Evolutionary conservation across 2,888 invertebrate species (phyloP).

Genomic region (Acanthococcus lagerstroemiae): DNA sequence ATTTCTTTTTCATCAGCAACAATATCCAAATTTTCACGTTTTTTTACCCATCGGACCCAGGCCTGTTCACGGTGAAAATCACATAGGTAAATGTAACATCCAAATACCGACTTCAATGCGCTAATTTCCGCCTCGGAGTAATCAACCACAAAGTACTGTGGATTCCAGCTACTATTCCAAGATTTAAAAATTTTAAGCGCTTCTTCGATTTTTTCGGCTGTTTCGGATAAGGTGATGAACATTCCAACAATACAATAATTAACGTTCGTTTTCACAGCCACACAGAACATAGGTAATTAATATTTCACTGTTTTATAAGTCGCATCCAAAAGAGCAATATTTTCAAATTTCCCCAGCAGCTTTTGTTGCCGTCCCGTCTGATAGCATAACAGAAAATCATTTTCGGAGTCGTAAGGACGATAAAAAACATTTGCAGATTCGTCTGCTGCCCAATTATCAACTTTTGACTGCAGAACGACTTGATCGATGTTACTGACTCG

Average conservation of each 20-base stretch:
- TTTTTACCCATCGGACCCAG: background rate
- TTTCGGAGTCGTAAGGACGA: background rate
- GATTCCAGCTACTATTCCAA: background rate
- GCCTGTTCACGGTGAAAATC: background rate
- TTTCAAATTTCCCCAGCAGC: background rate
- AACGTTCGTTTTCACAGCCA: background rate
- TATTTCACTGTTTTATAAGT: background rate
- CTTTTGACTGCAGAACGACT: background rate
- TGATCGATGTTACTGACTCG: background rate
- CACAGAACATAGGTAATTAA: background rate
- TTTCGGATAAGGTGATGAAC: background rate
- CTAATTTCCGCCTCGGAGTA: background rate
- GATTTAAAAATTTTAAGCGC: background rate
- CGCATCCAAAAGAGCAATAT: background rate
- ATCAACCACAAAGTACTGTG: background rate
- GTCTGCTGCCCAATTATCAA: background rate
- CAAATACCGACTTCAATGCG: background rate
- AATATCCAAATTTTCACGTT: too few relatives aligned
- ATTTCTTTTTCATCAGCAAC: too few relatives aligned
- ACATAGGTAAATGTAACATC: background rate
- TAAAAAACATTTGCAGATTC: background rate
- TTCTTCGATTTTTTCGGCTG: background rate
- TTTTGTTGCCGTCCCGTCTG: background rate
- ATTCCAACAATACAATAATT: background rate
- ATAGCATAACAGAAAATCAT: background rate